phyloP scores from a whole-genome alignment of 2,113 vertebrate genomes.

The Tichodroma muraria region DNA sequence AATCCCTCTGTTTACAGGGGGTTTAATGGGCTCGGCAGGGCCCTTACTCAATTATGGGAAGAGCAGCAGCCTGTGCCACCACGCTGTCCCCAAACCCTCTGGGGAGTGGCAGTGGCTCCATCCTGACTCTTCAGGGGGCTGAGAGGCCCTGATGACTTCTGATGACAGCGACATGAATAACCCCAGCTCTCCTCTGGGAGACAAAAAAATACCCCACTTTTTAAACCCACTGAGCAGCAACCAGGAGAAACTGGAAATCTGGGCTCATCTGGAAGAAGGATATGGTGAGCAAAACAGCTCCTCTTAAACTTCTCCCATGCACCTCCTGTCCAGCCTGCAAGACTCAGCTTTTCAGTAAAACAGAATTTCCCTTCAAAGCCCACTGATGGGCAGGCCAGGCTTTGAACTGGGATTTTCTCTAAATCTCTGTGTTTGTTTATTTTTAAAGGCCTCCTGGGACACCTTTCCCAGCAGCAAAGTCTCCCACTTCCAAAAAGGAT shows the following conservation, averaged over 20 bases:
- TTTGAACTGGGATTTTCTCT: not conserved
- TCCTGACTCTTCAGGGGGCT: not conserved
- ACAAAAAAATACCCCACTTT: too few relatives aligned
- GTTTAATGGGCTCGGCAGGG: not conserved
- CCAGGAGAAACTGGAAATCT: not conserved
- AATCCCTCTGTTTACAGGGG: not conserved
- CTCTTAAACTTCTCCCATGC: not conserved
- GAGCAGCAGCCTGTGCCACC: not conserved
- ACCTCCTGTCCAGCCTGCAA: not conserved
- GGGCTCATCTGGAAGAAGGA: not conserved
- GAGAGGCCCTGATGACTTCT: not conserved
- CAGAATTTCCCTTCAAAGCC: not conserved
- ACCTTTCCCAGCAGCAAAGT: not conserved
- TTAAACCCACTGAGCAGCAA: not conserved
- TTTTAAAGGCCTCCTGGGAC: not conserved
- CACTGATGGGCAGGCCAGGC: not conserved
- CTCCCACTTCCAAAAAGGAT: not conserved
- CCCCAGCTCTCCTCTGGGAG: not conserved
- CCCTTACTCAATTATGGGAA: not conserved
- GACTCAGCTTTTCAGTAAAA: not conserved
- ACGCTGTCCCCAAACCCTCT: not conserved
- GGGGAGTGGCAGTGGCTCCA: not conserved
- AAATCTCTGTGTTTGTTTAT: not conserved
- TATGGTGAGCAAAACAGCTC: not conserved
- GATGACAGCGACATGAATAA: not conserved